Conservation (phyloP, 2,113 vertebrate genomes). For the Rhea americana region DNA sequence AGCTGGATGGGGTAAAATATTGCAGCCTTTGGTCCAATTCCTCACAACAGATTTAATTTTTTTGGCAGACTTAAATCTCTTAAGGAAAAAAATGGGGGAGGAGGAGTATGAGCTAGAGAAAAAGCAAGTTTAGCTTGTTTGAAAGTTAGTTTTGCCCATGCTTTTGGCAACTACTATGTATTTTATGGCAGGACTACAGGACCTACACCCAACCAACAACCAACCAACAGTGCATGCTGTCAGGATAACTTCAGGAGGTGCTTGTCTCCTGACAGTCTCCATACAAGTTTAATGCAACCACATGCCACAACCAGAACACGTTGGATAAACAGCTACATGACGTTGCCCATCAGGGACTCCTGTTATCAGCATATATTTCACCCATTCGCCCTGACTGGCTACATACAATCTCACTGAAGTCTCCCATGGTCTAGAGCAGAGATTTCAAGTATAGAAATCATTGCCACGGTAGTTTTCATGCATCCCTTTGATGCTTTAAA, state of each 20-base stretch:
- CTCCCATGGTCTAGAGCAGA: background rate
- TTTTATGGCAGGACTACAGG: background rate
- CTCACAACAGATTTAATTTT: background rate
- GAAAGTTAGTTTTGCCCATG: background rate
- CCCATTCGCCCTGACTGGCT: background rate
- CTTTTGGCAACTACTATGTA: background rate
- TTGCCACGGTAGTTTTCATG: background rate
- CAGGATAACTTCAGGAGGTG: background rate
- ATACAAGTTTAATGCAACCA: background rate
- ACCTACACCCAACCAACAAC: background rate
- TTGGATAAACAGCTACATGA: accelerated
- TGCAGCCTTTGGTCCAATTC: background rate
- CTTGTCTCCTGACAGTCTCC: background rate
- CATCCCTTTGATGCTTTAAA: background rate
- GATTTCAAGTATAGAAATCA: background rate
- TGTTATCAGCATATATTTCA: accelerated
- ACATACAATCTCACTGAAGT: background rate
- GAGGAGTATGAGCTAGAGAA: background rate
- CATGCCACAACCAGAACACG: background rate
- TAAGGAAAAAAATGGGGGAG: background rate
- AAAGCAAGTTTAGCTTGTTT: background rate
- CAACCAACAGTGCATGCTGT: background rate
- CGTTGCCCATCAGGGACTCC: background rate
- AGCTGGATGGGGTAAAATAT: background rate
- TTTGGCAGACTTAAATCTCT: background rate